Conservation (phyloP, 2,797 vertebrate species). For the Leuciscus waleckii region DNA sequence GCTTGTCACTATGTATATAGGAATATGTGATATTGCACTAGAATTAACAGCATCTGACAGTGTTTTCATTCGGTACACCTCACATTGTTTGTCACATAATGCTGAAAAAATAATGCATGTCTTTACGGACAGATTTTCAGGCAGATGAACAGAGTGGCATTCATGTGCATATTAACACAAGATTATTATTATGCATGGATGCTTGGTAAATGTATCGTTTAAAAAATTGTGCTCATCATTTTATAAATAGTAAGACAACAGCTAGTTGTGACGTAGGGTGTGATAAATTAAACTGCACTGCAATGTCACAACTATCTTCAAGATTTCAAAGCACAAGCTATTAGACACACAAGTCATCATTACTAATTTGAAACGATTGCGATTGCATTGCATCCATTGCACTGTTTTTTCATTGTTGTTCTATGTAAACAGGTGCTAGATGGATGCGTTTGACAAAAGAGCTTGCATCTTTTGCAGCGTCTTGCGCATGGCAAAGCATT, state of each 20-base stretch:
- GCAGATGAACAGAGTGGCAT: conserved; percentile 16
- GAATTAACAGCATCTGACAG: background rate
- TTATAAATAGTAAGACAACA: conserved; percentile 28
- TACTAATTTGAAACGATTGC: background rate
- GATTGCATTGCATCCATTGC: background rate
- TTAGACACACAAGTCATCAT: background rate
- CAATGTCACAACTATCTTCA: background rate
- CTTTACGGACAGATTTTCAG: background rate
- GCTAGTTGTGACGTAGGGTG: background rate
- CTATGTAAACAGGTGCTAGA: background rate
- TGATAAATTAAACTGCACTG: conserved; percentile 9
- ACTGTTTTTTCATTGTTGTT: background rate
- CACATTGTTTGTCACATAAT: background rate
- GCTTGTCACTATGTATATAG: background rate
- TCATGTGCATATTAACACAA: conserved; percentile 14
- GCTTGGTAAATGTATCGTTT: background rate
- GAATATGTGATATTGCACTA: background rate
- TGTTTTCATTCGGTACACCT: background rate
- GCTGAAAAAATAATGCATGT: background rate
- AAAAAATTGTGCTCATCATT: conserved; percentile 21
- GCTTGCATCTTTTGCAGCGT: background rate
- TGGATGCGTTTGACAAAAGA: background rate
- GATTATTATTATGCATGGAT: conserved; percentile 19
- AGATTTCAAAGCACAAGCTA: conserved; percentile 15
- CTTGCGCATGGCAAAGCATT: background rate